Percentiles rank a stretch among this genome's conserved stretches.
These are phyloP conservation scores for Rutilus rutilus DNA, from an alignment of 2,113 vertebrate species.

Conservation along the genomic window DNA sequence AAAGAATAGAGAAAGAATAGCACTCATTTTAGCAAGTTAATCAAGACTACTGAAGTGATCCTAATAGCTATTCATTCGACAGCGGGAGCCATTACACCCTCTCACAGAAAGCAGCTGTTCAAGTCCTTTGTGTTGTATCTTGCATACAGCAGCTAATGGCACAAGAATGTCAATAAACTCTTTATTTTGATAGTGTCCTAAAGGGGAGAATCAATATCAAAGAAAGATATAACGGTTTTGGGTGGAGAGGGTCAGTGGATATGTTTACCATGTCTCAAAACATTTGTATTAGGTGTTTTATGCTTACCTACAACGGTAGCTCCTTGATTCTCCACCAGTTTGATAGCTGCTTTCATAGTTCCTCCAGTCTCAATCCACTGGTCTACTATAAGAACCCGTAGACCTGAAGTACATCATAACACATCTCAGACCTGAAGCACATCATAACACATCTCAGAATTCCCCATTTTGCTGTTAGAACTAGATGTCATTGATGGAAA, in stretches of 20 bases:
- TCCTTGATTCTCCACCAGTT: conserved; percentile 81
- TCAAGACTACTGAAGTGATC: not conserved
- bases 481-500: too few species aligned
- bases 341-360: conserved; percentile 84
- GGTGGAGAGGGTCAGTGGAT: not conserved
- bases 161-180: not conserved
- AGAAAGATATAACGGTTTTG: not conserved
- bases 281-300: not conserved
- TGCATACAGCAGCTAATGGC: not conserved
- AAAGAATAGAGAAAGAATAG: not conserved
- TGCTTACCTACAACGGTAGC: conserved; percentile 79
- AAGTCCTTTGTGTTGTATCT: not conserved
- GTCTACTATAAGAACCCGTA: conserved; percentile 84
- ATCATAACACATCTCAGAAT: not conserved
- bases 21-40: not conserved
- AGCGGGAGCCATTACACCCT: not conserved
- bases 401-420: conserved; percentile 66
- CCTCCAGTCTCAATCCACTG: conserved; percentile 91
- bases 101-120: not conserved
- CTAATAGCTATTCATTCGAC: not conserved
- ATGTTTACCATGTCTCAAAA: not conserved
- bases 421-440: too few species aligned
- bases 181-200: not conserved
- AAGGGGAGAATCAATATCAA: not conserved
- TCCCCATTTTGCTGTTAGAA: not conserved